phyloP scores from a whole-genome alignment of 2,113 vertebrate genomes.

The Lamprologus ornatipinnis region DNA sequence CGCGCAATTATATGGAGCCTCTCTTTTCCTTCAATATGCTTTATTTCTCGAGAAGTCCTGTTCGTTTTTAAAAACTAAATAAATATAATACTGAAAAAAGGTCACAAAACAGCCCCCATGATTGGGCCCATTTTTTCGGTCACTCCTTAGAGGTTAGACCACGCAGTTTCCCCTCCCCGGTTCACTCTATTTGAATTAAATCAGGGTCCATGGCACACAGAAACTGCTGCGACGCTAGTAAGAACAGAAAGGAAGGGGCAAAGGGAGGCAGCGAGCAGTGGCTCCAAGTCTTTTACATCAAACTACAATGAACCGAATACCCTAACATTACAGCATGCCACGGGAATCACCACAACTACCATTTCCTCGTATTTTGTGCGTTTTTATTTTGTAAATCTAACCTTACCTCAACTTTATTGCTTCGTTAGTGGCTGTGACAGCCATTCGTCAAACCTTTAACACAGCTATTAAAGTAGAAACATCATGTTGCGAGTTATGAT shows the following conservation, averaged over 20 bases:
- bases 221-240: not conserved
- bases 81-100: not conserved
- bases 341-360: not conserved
- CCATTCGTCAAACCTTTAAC: not conserved
- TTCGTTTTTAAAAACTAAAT: not conserved
- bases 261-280: not conserved
- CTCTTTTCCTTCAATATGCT: slow-evolving; percentile 9
- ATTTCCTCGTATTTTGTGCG: not conserved
- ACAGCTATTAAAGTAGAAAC: slow-evolving; percentile 10
- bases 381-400: not conserved
- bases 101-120: not conserved
- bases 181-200: slow-evolving; percentile 1
- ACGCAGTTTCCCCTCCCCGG: not conserved
- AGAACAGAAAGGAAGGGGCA: not conserved
- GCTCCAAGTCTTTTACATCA: not conserved
- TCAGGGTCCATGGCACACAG: not conserved
- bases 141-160: not conserved
- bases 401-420: not conserved
- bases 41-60: not conserved
- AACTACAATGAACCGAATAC: not conserved
- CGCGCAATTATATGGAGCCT: slow-evolving; percentile 39
- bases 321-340: not conserved
- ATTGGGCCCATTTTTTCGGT: not conserved
- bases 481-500: slow-evolving; percentile 6
- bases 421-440: not conserved